These are phyloP conservation scores for Diadumene lineata DNA, from an alignment of 92 coral and sea anemone species.

Conservation along the genomic window DNA sequence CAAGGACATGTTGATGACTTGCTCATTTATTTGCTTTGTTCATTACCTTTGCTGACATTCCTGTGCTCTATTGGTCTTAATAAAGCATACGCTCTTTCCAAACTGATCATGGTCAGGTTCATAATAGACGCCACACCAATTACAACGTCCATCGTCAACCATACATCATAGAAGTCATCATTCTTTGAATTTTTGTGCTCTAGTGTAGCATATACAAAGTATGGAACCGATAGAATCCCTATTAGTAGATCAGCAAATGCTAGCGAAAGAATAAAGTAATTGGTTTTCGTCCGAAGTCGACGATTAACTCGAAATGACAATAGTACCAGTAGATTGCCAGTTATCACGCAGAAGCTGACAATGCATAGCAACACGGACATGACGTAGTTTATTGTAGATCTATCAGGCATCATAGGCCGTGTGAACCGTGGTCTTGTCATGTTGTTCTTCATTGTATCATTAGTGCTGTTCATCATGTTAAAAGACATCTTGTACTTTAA, in stretches of 20 bases:
- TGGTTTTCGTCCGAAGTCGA: constrained; percentile 74
- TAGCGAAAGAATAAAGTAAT: constrained; percentile 70
- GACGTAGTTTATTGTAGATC: constrained; percentile 19
- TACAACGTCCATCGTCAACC: constrained; percentile 52
- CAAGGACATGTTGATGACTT: too few species aligned
- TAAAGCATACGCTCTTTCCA: constrained; percentile 80
- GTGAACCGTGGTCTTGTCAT: background rate
- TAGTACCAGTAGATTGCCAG: constrained; percentile 75
- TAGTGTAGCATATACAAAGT: constrained; percentile 44
- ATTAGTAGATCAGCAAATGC: constrained; percentile 75
- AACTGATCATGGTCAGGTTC: constrained; percentile 74
- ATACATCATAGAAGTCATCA: constrained; percentile 30
- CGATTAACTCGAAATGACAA: constrained; percentile 76
- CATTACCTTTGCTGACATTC: constrained; percentile 35
- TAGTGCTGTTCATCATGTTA: background rate
- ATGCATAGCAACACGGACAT: constrained; percentile 51
- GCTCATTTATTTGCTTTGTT: too few species aligned
- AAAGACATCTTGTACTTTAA: background rate
- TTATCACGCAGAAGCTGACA: constrained; percentile 51
- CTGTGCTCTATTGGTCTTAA: constrained; percentile 73
- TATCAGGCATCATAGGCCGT: background rate
- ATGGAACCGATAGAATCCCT: constrained; percentile 63
- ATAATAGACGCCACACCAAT: constrained; percentile 81
- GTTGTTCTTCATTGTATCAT: constrained; percentile 10
- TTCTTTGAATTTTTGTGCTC: background rate